Percentiles rank a stretch among this genome's conserved stretches.
These are phyloP conservation scores for Synaphobranchus kaupii DNA, from an alignment of 2,797 vertebrate genomes.

Conservation along the genomic window DNA sequence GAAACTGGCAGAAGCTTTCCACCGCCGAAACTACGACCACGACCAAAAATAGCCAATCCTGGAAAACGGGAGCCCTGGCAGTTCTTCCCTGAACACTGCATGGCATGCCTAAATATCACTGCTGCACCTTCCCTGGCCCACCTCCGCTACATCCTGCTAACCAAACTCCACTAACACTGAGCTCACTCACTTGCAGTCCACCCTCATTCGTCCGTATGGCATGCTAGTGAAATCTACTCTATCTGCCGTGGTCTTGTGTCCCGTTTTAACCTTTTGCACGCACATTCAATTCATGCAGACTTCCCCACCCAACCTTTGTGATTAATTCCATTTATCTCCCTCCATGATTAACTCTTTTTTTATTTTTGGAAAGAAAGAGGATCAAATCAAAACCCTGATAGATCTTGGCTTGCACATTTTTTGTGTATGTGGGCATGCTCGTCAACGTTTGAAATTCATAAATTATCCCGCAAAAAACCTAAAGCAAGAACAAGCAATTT, in stretches of 20 bases:
- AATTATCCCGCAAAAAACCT: conserved; percentile 68
- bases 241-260: conserved; percentile 22
- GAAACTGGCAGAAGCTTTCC: conserved; percentile 82
- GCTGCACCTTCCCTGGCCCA: conserved; percentile 47
- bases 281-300: conserved; percentile 26
- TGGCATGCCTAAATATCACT: conserved; percentile 85
- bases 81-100: conserved; percentile 87
- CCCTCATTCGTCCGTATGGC: conserved; percentile 62
- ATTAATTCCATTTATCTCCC: conserved; percentile 34
- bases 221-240: conserved; percentile 68
- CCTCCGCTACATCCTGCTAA: conserved; percentile 49
- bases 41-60: conserved; percentile 14
- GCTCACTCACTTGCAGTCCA: conserved; percentile 44
- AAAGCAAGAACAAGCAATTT: conserved; percentile 77
- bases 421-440: conserved; percentile 46
- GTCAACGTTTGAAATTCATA: conserved; percentile 78
- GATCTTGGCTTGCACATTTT: conserved; percentile 72
- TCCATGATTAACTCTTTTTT: conserved; percentile 35
- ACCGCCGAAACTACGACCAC: conserved; percentile 67
- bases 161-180: conserved; percentile 66
- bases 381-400: conserved; percentile 33
- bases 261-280: conserved; percentile 46
- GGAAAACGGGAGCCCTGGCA: conserved; percentile 82
- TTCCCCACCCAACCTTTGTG: conserved; percentile 31
- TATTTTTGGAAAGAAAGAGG: conserved; percentile 28